Percentiles rank a stretch among this genome's conserved stretches.
Evolutionary conservation across 1,140 invertebrate species (phyloP).

Genomic region (Piezodorus guildinii): DNA sequence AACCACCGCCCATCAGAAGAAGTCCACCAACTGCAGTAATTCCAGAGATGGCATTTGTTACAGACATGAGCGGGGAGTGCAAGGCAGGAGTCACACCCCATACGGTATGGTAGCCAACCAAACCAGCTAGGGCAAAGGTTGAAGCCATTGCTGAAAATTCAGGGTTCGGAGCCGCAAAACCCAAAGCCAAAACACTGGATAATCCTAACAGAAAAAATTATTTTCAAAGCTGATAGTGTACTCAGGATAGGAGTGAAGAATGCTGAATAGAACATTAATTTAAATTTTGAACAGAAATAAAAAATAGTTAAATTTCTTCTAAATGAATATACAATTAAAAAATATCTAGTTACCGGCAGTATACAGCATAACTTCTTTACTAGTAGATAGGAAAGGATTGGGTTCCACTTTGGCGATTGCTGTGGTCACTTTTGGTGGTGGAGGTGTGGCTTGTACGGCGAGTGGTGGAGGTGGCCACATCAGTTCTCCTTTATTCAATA

Average conservation of each 20-base stretch:
- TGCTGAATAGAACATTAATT: neutral
- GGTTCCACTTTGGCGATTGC: constrained; percentile 33
- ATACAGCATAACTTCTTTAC: constrained; percentile 56
- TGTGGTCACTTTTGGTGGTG: constrained; percentile 37
- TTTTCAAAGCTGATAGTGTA: too few relatives aligned
- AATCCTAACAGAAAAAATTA: constrained; percentile 40
- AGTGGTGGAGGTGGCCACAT: constrained; percentile 60
- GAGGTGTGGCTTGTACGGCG: constrained; percentile 36
- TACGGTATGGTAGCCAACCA: constrained; percentile 83
- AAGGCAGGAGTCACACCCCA: constrained; percentile 85
- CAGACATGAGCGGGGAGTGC: constrained; percentile 85
- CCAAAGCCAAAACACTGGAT: constrained; percentile 55
- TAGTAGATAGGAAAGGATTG: constrained; percentile 42
- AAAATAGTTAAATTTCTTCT: neutral
- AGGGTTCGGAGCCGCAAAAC: constrained; percentile 63
- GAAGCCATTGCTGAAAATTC: constrained; percentile 80
- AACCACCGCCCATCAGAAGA: constrained; percentile 67
- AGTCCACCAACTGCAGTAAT: constrained; percentile 82
- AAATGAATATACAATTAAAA: too few relatives aligned
- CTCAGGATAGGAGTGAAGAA: too few relatives aligned
- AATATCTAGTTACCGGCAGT: constrained; percentile 45
- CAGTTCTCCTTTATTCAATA: constrained; percentile 59
- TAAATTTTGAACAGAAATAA: neutral
- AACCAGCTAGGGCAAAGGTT: constrained; percentile 67
- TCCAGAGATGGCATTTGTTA: constrained; percentile 85